These are phyloP conservation scores for Paratrypauchen microcephalus DNA, from an alignment of 2,797 vertebrate genomes.

Conservation along the genomic window DNA sequence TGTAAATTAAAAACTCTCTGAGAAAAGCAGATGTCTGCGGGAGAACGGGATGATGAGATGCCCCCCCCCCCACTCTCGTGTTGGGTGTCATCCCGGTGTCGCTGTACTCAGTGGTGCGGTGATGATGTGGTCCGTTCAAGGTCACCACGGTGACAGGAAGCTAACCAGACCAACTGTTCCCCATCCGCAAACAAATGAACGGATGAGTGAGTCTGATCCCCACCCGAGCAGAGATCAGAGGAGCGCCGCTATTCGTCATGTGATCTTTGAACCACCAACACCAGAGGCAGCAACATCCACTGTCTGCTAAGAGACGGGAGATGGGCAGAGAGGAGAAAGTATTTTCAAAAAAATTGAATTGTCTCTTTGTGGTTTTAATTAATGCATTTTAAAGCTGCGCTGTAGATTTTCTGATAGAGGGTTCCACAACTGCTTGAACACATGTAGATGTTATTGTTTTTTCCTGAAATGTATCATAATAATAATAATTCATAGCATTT, in stretches of 20 bases:
- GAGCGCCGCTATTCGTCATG: slow-evolving; percentile 36
- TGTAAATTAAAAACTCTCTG: background rate
- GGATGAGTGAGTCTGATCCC: slow-evolving; percentile 59
- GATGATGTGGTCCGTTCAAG: slow-evolving; percentile 76
- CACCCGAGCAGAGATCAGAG: slow-evolving; percentile 36
- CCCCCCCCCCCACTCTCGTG: slow-evolving; percentile 34
- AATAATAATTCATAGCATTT: too few species aligned
- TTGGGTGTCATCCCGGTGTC: slow-evolving; percentile 74
- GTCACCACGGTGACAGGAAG: slow-evolving; percentile 68
- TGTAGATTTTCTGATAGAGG: too few species aligned
- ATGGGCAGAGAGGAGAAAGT: background rate
- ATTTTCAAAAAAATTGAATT: too few species aligned
- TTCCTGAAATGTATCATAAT: too few species aligned
- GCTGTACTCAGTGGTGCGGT: slow-evolving; percentile 67
- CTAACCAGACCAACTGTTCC: slow-evolving; percentile 75
- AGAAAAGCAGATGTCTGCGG: background rate
- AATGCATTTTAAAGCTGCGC: too few species aligned
- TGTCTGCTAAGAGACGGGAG: slow-evolving; percentile 15
- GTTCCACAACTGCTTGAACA: too few species aligned
- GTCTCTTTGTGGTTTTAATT: too few species aligned
- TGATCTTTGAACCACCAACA: slow-evolving; percentile 53
- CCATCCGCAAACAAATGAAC: slow-evolving; percentile 72
- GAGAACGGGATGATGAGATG: slow-evolving; percentile 44
- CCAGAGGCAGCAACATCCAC: slow-evolving; percentile 31
- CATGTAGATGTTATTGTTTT: too few species aligned